phyloP scores from a whole-genome alignment of 2,113 vertebrate species.

The Caranx ignobilis region DNA sequence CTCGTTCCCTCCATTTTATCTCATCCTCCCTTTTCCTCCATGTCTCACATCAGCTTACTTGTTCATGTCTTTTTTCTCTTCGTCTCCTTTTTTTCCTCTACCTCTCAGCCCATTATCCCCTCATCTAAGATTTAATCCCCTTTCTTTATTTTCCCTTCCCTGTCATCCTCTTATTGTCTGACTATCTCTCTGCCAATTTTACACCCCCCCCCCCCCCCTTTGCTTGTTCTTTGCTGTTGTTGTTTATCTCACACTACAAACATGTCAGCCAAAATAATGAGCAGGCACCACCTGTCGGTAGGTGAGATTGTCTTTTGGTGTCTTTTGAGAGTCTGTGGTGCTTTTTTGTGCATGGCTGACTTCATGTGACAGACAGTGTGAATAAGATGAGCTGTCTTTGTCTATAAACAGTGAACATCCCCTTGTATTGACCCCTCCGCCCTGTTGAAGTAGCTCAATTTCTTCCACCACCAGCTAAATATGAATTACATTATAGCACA shows the following conservation, averaged over 20 bases:
- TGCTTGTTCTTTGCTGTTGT: not conserved
- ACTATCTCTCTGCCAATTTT: not conserved
- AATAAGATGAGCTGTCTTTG: not conserved
- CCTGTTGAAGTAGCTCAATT: not conserved
- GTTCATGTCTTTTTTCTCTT: not conserved
- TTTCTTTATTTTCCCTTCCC: not conserved
- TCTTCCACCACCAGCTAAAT: not conserved
- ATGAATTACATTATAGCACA: too few relatives aligned
- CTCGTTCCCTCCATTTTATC: not conserved
- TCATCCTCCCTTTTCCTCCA: too few relatives aligned
- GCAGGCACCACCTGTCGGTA: not conserved
- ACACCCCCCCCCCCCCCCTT: not conserved
- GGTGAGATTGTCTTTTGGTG: not conserved
- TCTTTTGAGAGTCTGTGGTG: not conserved
- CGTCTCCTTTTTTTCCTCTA: not conserved
- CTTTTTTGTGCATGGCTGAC: not conserved
- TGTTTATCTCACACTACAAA: constrained; percentile 1
- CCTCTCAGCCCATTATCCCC: not conserved
- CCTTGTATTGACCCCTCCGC: not conserved
- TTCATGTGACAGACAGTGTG: not conserved
- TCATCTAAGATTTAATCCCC: not conserved
- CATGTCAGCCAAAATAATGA: constrained; percentile 20
- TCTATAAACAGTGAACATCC: not conserved
- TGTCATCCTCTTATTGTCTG: not conserved
- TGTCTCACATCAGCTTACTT: not conserved